Conservation (phyloP, 2,113 vertebrate genomes). For the Panthera leo region DNA sequence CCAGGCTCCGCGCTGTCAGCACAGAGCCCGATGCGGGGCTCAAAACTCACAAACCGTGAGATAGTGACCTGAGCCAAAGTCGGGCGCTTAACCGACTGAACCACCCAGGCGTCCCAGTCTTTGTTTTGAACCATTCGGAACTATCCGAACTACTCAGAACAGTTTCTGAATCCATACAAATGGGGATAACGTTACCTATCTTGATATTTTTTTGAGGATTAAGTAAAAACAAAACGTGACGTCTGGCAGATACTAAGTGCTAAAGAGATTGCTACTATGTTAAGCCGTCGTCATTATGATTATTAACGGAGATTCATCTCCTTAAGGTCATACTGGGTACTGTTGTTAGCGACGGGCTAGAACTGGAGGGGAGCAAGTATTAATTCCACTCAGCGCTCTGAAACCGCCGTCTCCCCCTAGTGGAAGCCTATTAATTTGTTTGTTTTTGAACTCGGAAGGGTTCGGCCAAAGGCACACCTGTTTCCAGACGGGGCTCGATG, state of each 20-base stretch:
- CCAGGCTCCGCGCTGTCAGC: too few relatives aligned
- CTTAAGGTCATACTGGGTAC: neutral
- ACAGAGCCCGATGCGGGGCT: too few relatives aligned
- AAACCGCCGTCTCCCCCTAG: slow-evolving; percentile 8
- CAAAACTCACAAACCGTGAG: too few relatives aligned
- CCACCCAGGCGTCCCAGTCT: neutral
- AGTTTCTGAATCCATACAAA: neutral
- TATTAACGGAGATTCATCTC: neutral
- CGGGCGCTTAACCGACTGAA: too few relatives aligned
- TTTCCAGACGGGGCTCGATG: neutral
- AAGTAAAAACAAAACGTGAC: neutral
- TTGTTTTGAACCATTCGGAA: neutral
- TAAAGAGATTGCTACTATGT: neutral
- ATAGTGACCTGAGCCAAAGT: too few relatives aligned
- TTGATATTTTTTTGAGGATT: neutral
- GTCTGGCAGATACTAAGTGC: neutral
- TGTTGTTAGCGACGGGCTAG: neutral
- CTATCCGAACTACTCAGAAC: neutral
- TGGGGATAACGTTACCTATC: too few relatives aligned
- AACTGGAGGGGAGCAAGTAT: neutral
- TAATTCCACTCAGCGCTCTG: neutral
- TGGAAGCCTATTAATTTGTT: neutral
- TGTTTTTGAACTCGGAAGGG: neutral
- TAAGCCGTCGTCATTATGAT: neutral
- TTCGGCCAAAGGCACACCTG: neutral